A percentile compares a stretch with the other conserved stretches of the same genome.
Evolutionary conservation across 2,888 invertebrate species (phyloP).

Genomic region (Diogma glabrata): DNA sequence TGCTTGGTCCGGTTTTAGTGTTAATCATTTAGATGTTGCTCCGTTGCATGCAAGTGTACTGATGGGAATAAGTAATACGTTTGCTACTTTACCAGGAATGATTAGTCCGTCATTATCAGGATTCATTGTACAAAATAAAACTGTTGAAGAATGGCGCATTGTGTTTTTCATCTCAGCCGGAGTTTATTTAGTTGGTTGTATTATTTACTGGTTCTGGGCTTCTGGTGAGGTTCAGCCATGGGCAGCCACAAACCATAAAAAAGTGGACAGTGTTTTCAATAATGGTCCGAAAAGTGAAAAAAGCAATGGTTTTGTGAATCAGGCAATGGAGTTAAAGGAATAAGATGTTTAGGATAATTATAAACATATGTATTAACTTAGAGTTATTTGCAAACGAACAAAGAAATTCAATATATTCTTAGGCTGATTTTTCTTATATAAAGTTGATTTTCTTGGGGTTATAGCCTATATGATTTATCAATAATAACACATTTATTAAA

Average conservation of each 20-base stretch:
- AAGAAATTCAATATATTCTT: no score
- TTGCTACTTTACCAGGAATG: slow-evolving; percentile 85
- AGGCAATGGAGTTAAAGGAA: slow-evolving; percentile 33
- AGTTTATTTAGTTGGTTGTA: slow-evolving; percentile 72
- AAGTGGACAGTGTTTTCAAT: not conserved
- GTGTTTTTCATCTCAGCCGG: slow-evolving; percentile 78
- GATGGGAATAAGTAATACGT: slow-evolving; percentile 85
- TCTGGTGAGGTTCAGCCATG: slow-evolving; percentile 76
- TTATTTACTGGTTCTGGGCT: slow-evolving; percentile 69
- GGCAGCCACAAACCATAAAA: slow-evolving; percentile 41
- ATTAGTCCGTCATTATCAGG: slow-evolving; percentile 78
- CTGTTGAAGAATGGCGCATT: slow-evolving; percentile 66
- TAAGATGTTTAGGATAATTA: no score
- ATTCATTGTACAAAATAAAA: slow-evolving; percentile 60
- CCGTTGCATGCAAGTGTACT: slow-evolving; percentile 84
- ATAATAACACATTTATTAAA: no score
- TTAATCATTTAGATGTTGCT: slow-evolving; percentile 80
- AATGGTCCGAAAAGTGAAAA: not conserved
- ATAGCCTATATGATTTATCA: no score
- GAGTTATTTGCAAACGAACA: not conserved
- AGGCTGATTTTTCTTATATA: no score
- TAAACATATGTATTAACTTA: no score
- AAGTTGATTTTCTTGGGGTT: no score
- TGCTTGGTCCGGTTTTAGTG: slow-evolving; percentile 77
- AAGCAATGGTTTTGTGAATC: slow-evolving; percentile 27